A percentile compares a stretch with the other conserved stretches of the same genome.
Conservation (phyloP, 1,140 invertebrate genomes). For the Drosophila carrolli region DNA sequence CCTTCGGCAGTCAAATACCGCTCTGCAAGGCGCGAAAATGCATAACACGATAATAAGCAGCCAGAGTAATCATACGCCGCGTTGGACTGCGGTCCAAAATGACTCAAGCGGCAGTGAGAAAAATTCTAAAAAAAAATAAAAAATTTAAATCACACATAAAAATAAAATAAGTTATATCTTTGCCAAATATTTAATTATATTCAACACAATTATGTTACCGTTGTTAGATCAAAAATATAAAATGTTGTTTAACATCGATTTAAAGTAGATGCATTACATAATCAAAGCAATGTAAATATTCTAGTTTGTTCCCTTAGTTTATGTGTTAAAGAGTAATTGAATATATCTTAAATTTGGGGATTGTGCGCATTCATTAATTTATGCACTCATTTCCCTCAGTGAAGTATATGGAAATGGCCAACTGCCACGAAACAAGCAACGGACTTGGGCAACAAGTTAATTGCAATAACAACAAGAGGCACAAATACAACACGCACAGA, state of each 20-base stretch:
- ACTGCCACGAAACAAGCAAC: slow-evolving; percentile 37
- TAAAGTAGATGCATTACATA: too few species aligned
- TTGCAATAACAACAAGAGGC: slow-evolving; percentile 47
- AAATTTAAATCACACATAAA: too few species aligned
- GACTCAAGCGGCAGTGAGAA: not conserved
- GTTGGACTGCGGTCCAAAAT: slow-evolving; percentile 30
- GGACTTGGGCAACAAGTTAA: slow-evolving; percentile 68
- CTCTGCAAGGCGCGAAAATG: slow-evolving; percentile 56
- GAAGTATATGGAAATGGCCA: slow-evolving; percentile 16
- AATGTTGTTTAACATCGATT: too few species aligned
- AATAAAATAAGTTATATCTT: too few species aligned
- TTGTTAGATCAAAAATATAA: too few species aligned
- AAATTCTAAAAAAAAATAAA: not conserved
- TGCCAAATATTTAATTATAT: too few species aligned
- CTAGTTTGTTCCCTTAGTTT: too few species aligned
- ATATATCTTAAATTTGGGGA: too few species aligned
- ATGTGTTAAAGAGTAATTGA: too few species aligned
- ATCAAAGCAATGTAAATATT: too few species aligned
- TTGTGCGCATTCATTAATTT: not conserved
- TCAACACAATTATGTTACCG: too few species aligned
- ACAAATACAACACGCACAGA: slow-evolving; percentile 55
- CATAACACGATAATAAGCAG: slow-evolving; percentile 24
- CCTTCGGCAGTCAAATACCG: slow-evolving; percentile 68
- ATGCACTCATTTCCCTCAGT: slow-evolving; percentile 4
- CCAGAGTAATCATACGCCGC: slow-evolving; percentile 53